Conservation (phyloP, 2,797 vertebrate species). For the Calcarius lapponicus region DNA sequence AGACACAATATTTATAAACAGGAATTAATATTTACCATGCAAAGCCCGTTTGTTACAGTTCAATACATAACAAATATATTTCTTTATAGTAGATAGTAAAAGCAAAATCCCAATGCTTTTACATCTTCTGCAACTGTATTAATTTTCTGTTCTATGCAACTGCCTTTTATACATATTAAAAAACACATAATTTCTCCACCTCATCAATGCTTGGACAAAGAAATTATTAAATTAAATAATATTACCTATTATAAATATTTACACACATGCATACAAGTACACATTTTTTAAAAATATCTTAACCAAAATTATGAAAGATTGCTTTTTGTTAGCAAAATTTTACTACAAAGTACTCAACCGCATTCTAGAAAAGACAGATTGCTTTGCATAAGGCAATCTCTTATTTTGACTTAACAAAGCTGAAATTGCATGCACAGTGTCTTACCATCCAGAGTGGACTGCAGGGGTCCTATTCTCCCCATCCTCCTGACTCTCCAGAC, state of each 20-base stretch:
- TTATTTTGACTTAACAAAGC: not conserved
- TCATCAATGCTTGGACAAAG: not conserved
- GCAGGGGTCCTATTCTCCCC: constrained; percentile 95
- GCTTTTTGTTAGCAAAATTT: not conserved
- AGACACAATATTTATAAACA: not conserved
- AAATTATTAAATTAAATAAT: not conserved
- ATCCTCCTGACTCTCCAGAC: constrained; percentile 94
- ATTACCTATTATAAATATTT: not conserved
- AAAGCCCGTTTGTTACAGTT: not conserved
- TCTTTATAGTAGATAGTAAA: not conserved
- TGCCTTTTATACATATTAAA: not conserved
- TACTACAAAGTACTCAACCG: not conserved
- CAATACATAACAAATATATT: not conserved
- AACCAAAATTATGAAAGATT: not conserved
- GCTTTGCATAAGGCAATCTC: not conserved
- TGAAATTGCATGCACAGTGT: not conserved
- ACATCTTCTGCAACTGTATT: not conserved
- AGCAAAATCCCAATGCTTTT: not conserved
- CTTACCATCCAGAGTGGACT: constrained; percentile 95
- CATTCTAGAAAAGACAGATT: not conserved
- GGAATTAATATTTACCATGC: not conserved
- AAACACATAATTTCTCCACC: not conserved
- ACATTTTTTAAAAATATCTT: not conserved
- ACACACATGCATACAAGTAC: accelerated
- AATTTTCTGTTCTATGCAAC: not conserved